Evolutionary conservation across 2,888 invertebrate species (phyloP).

Genomic region (Pachydiplax longipennis): DNA sequence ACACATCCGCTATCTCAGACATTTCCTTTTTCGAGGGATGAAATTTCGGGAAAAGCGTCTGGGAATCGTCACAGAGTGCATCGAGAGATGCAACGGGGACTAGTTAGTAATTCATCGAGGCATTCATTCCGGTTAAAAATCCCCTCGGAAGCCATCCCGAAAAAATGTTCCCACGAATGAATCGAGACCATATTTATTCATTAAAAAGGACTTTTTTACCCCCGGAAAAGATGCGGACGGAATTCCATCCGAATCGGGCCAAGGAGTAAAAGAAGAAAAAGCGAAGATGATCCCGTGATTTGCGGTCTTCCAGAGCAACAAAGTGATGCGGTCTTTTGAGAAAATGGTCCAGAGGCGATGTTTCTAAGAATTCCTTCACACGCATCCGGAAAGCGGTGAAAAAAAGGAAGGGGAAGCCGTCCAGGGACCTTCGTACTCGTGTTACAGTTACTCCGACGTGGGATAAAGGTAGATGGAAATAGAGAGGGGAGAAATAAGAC

Average conservation of each 20-base stretch:
- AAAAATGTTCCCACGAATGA: background rate
- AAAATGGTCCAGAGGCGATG: background rate
- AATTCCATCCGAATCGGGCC: background rate
- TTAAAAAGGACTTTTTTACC: background rate
- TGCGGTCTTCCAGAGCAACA: background rate
- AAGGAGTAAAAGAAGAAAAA: background rate
- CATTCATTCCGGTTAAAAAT: too few species aligned
- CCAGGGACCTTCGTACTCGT: background rate
- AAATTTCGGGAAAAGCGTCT: too few species aligned
- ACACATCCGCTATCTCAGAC: too few species aligned
- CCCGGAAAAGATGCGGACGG: background rate
- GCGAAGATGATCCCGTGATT: background rate
- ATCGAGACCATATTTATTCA: background rate
- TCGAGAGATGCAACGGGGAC: too few species aligned
- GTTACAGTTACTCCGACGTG: background rate
- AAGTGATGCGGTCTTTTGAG: background rate
- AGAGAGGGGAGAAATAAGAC: background rate
- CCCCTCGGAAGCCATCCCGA: background rate
- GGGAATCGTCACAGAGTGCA: too few species aligned
- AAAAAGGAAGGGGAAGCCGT: background rate
- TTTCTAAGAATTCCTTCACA: background rate
- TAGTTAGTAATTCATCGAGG: too few species aligned
- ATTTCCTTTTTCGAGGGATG: too few species aligned
- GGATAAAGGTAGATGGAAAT: background rate
- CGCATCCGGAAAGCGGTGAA: background rate